Evolutionary conservation across 30 jellyfish, hydroid and myxozoan species (phyloP).

Genomic region (Pseudorhiza aurosa): DNA sequence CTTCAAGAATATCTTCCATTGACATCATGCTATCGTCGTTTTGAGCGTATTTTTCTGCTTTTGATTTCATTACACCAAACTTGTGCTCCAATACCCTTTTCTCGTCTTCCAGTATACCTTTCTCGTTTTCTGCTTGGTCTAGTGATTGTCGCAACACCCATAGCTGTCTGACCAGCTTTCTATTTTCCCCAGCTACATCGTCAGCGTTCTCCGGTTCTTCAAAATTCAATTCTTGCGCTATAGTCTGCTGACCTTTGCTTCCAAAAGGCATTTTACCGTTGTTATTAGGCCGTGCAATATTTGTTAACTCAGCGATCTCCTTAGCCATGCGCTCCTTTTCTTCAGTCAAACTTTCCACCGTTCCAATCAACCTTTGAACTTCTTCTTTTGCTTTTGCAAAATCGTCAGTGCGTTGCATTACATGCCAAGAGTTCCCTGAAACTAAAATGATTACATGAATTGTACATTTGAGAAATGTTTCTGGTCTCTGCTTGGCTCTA

Average conservation of each 20-base stretch:
- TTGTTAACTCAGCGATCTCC: not conserved
- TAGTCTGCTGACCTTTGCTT: not conserved
- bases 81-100: constrained; percentile 6
- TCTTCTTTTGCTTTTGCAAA: not conserved
- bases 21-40: constrained; percentile 40
- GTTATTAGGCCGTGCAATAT: not conserved
- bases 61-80: constrained; percentile 19
- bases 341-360: not conserved
- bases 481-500: no score
- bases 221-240: not conserved
- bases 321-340: not conserved
- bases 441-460: not conserved
- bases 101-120: constrained; percentile 13
- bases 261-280: not conserved
- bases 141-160: constrained; percentile 51
- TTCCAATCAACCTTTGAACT: not conserved
- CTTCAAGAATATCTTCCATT: constrained; percentile 40
- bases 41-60: constrained; percentile 10
- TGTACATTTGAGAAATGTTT: no score
- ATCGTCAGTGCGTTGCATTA: not conserved
- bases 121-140: constrained; percentile 39
- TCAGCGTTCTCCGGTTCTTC: no score
- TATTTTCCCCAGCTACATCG: not conserved
- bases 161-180: constrained; percentile 25
- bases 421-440: not conserved